Evolutionary conservation across 35 echinoderm and acorn worm species (phyloP), one percentile per base, ranked within the genome.

Genomic region (Amphiura filiformis): DNA sequence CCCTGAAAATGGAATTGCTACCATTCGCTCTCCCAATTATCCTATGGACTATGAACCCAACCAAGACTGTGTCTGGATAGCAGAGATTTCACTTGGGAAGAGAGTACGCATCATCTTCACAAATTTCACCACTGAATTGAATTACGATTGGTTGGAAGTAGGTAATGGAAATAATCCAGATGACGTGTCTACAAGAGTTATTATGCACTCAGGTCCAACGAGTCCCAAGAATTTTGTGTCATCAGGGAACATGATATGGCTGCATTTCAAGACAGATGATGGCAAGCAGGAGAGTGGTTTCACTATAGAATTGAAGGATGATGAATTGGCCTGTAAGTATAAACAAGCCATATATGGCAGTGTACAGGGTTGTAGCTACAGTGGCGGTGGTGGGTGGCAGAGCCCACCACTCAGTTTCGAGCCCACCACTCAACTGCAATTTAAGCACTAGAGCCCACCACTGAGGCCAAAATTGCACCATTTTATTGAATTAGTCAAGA

Each of bases 11-110:
- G 86, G 88, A 32, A 23, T 79, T 12, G 42, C 89, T 0, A 77
- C 56, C 26, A 82, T 97, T 13, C 39, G 77, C n/a, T 93, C 95
- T 15, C 91, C 91, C 18, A 97, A 93, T 81, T 97, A 90, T 82
- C 95, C 95, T 0, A 65, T 86, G 1, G 87, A 90, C 13, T 97
- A 97, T 85, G 79, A 83, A 0, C 77, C 90, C 38, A 56, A 87
- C 42, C 81, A 81, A 0, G 44, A 90, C 12, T 97, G 95, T 77
- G 47, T 82, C 7, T 97, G 95, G 95, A 42, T 88, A 18, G 81
- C 93, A 11, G 39, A 64, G 13, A 75, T 93, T 5, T 84, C 87
- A 22, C 80, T 82, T 14, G 90, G 91, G 0, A 26, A 85, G 1
- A 79, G 88, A 70, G 34, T 97, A 33, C 87, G 88, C n/a, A 78